Evolutionary conservation across 1,140 invertebrate species (phyloP).

Genomic region (Triops cancriformis): DNA sequence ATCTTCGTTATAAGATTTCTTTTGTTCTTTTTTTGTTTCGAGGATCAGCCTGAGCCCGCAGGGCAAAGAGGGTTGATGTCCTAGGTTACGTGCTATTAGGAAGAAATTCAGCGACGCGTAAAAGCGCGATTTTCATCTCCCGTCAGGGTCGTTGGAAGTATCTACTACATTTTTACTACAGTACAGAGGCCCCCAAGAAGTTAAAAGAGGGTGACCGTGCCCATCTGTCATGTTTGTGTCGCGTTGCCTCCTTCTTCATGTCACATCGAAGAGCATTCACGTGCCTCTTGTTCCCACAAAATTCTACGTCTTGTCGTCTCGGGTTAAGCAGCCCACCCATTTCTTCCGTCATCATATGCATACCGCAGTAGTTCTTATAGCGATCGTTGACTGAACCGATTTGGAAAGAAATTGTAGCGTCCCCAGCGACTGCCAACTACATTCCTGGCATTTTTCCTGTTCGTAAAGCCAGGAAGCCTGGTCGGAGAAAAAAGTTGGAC

Average conservation of each 20-base stretch:
- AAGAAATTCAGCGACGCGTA: neutral
- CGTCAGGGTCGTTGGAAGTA: too few relatives aligned
- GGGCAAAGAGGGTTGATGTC: neutral
- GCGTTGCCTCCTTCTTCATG: neutral
- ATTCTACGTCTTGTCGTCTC: neutral
- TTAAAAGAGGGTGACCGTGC: neutral
- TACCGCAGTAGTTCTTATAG: neutral
- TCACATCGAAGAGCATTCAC: neutral
- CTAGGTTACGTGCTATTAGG: neutral
- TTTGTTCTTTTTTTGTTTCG: too few relatives aligned
- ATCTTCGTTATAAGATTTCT: too few relatives aligned
- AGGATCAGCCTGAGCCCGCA: too few relatives aligned
- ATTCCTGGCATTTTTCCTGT: neutral
- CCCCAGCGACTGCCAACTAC: neutral
- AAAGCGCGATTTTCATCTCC: neutral
- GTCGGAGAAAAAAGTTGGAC: too few relatives aligned
- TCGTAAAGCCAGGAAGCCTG: neutral
- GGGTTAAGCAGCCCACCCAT: neutral
- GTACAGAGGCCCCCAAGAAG: neutral
- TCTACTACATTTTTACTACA: too few relatives aligned
- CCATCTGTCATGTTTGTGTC: slow-evolving; percentile 5
- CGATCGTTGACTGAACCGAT: neutral
- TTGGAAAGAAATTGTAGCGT: neutral
- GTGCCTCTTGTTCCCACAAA: neutral
- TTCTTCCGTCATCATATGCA: neutral